phyloP scores from a whole-genome alignment of 2,113 vertebrate genomes.

The Oryzias melastigma region DNA sequence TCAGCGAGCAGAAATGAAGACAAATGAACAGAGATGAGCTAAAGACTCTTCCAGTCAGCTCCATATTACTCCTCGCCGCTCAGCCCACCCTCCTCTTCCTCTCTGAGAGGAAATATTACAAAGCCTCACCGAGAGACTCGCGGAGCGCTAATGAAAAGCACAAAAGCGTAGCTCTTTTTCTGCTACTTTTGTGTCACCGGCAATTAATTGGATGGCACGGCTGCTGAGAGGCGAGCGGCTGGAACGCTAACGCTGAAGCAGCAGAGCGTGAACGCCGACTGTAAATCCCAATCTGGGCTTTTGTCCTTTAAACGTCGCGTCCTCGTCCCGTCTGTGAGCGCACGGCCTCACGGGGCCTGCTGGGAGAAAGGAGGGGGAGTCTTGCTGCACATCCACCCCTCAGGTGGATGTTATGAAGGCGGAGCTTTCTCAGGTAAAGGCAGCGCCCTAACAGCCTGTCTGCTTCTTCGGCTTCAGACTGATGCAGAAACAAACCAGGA shows the following conservation, averaged over 20 bases:
- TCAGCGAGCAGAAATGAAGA: constrained; percentile 68
- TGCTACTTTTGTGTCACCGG: constrained; percentile 52
- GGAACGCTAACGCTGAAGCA: constrained; percentile 51
- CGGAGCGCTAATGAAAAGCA: constrained; percentile 58
- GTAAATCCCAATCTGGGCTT: constrained; percentile 52
- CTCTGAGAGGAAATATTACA: constrained; percentile 56
- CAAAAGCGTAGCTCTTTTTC: constrained; percentile 64
- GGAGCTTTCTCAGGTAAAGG: background rate
- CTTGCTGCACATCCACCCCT: background rate
- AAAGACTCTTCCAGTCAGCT: constrained; percentile 59
- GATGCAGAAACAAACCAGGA: background rate
- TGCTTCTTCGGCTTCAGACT: constrained; percentile 16
- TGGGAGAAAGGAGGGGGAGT: no score
- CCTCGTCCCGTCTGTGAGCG: constrained; percentile 8
- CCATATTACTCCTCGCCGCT: constrained; percentile 54
- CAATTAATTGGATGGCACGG: constrained; percentile 62
- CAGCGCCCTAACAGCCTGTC: constrained; percentile 48
- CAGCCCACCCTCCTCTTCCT: constrained; percentile 8
- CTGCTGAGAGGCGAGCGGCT: constrained; percentile 29
- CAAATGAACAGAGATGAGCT: constrained; percentile 67
- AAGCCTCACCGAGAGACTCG: constrained; percentile 44
- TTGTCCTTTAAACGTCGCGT: constrained; percentile 23
- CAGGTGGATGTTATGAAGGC: background rate
- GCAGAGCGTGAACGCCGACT: constrained; percentile 32
- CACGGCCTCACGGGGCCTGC: no score